phyloP scores from a whole-genome alignment of 2,113 vertebrate genomes.

The Alces alces region DNA sequence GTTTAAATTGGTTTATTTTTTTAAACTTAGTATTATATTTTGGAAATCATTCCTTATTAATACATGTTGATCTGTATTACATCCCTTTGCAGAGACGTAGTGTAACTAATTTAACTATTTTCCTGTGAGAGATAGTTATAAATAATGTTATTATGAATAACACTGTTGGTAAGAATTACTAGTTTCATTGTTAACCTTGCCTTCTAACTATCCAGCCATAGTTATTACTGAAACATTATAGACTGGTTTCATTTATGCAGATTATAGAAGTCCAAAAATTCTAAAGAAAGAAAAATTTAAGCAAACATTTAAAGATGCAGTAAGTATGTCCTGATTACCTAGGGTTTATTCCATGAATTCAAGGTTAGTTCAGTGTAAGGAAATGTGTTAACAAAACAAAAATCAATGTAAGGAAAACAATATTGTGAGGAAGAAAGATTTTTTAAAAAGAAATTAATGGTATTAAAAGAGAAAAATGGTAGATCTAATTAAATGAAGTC shows the following conservation, averaged over 20 bases:
- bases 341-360: neutral
- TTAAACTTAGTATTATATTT: neutral
- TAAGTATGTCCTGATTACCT: neutral
- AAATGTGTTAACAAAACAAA: slow-evolving; percentile 1
- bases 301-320: neutral
- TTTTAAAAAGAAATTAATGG: neutral
- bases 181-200: neutral
- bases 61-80: neutral
- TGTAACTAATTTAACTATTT: neutral
- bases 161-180: slow-evolving; percentile 6
- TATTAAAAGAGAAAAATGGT: neutral
- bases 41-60: neutral
- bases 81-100: neutral
- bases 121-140: neutral
- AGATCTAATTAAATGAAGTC: neutral
- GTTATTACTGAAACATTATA: neutral
- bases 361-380: neutral
- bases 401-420: neutral
- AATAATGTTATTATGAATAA: neutral
- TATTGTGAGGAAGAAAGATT: neutral
- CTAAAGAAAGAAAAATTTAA: neutral
- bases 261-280: neutral
- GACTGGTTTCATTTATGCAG: neutral
- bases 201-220: neutral
- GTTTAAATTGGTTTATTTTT: neutral